Evolutionary conservation across 2,113 vertebrate genomes (phyloP), one percentile per base, ranked within the genome.

Genomic region (Pelecanus crispus): DNA sequence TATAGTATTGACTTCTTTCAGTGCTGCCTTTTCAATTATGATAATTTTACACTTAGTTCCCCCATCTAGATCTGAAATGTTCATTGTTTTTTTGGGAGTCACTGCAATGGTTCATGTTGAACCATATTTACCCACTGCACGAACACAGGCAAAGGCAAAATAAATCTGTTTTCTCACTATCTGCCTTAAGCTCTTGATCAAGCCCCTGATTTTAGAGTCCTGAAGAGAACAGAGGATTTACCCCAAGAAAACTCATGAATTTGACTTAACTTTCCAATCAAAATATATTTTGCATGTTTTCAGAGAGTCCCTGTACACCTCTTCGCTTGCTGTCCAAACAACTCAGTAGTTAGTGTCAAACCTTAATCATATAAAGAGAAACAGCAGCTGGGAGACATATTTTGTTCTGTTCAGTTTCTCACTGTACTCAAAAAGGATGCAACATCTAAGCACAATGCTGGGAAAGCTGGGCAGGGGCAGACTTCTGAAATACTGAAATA

Each of bases 1-100:
- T 90, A 92, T 8, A 93, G 70, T 62, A 81, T 68, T 77, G 63
- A 82, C 56, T 87, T 95, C 44, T 94, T 93, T 75, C 65, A 90
- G 36, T 47, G 59, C 38, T 95, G 70, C 91, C 75, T 96, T 90
- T 94, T 94, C 59, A 94, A 75, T 96, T 91, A 89, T 21, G 16
- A 83, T 70, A 92, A 96, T 94, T 97, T 95, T 42, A 94, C 44
- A 80, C 68, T 88, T 82, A 83, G 56, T 86, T 93, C 61, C 16
- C 5, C 34, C 59, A 61, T 1, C 0, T 38, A 91, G 50, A 87
- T 85, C 53, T 67, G 45, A 93, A 94, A 84, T 17, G 2, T 55
- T 86, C 65, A 47, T 13, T 67, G 73, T 15, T 95, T 72, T 97
- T 91, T 40, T 4, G 7, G 55, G 28, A 97, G 34, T 38, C 58